These are phyloP conservation scores for Aldabrachelys gigantea DNA, from an alignment of 2,113 vertebrate genomes.

Conservation along the genomic window DNA sequence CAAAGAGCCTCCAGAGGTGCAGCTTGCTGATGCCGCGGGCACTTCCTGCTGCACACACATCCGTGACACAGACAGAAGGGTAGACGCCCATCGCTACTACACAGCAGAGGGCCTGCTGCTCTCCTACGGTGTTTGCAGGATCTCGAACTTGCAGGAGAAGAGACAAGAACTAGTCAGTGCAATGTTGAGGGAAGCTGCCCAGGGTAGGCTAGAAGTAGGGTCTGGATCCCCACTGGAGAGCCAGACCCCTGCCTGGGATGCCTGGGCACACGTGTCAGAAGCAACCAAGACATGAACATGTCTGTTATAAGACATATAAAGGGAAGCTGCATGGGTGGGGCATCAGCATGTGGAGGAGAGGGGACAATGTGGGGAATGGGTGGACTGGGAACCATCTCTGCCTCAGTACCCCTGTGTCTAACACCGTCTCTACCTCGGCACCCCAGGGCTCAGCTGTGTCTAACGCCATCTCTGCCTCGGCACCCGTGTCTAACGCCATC, in stretches of 20 bases:
- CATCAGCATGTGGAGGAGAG: not conserved
- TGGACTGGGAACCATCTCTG: not conserved
- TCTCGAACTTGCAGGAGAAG: constrained; percentile 25
- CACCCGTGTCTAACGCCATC: not conserved
- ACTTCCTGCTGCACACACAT: constrained; percentile 79
- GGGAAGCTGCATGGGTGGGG: not conserved
- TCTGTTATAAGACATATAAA: not conserved
- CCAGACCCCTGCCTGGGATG: not conserved
- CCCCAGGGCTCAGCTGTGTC: not conserved
- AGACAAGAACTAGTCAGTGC: not conserved
- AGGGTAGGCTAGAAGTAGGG: not conserved
- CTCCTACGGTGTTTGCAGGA: not conserved
- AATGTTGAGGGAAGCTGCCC: not conserved
- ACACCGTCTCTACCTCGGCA: not conserved
- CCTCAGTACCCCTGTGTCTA: not conserved
- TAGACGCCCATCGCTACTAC: constrained; percentile 81
- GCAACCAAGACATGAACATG: not conserved
- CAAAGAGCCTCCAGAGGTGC: constrained; percentile 89
- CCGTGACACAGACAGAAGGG: constrained; percentile 82
- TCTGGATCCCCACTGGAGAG: not conserved
- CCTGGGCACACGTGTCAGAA: not conserved
- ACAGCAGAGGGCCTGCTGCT: constrained; percentile 76
- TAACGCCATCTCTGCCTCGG: not conserved
- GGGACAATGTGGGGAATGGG: not conserved
- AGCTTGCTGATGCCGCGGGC: constrained; percentile 78